Conservation (phyloP, 2,113 vertebrate species). For the Actinemys pallida region DNA sequence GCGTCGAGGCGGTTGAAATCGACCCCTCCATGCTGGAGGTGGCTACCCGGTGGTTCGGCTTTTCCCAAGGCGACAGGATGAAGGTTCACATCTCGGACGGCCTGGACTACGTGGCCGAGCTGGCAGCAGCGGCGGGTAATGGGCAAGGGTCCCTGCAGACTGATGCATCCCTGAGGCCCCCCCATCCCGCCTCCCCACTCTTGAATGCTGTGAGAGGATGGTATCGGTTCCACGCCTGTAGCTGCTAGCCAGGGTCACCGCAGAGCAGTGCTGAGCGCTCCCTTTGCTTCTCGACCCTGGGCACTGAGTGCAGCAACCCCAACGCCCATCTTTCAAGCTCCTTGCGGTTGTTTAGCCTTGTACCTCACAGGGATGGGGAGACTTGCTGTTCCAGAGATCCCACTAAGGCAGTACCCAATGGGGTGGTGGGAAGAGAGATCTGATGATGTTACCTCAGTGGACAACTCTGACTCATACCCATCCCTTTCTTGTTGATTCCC, state of each 20-base stretch:
- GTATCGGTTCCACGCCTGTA: neutral
- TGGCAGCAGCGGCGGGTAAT: constrained; percentile 87
- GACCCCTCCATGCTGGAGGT: constrained; percentile 91
- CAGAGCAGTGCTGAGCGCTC: neutral
- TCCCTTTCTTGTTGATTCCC: neutral
- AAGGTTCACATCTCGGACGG: constrained; percentile 90
- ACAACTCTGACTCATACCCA: neutral
- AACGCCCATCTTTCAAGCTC: neutral
- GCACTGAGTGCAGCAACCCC: neutral
- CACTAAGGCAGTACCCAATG: neutral
- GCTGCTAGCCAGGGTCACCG: neutral
- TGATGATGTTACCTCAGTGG: neutral
- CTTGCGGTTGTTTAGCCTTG: neutral
- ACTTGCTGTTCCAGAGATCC: accelerated
- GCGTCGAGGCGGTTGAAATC: constrained; percentile 89
- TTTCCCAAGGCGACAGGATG: constrained; percentile 86
- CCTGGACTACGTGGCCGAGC: constrained; percentile 83
- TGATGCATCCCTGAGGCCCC: accelerated
- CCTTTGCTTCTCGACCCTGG: neutral
- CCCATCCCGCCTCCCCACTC: neutral
- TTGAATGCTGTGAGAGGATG: neutral
- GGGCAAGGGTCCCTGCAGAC: accelerated
- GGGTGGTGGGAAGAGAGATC: too few species aligned
- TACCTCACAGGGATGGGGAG: neutral
- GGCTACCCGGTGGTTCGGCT: constrained; percentile 90